Percentiles rank a stretch among this genome's conserved stretches.
phyloP scores from a whole-genome alignment of 2,797 vertebrate species.

The Acrossocheilus wenchowensis region DNA sequence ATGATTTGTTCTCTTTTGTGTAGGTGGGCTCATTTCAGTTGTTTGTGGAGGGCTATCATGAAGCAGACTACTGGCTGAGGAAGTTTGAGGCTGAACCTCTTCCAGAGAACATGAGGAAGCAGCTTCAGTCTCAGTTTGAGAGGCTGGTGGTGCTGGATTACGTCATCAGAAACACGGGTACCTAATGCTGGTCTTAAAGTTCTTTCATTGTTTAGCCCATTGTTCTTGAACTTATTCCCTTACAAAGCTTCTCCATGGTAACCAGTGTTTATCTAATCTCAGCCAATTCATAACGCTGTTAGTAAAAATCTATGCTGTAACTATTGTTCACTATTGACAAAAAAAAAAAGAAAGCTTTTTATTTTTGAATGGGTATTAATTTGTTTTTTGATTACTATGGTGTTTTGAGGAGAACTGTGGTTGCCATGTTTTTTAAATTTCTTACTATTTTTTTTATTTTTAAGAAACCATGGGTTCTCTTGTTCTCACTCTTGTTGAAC shows the following conservation, averaged over 20 bases:
- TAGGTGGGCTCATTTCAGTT: constrained; percentile 98
- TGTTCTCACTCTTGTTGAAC: background rate
- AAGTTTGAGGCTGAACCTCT: constrained; percentile 96
- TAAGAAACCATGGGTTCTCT: background rate
- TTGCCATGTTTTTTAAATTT: background rate
- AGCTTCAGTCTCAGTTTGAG: constrained; percentile 97
- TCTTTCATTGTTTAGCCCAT: background rate
- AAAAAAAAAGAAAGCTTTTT: background rate
- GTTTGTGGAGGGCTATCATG: constrained; percentile 95
- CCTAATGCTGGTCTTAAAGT: background rate
- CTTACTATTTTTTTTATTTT: background rate
- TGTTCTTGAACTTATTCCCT: background rate
- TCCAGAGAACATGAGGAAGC: constrained; percentile 95
- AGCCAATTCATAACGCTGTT: too few relatives aligned
- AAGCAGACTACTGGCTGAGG: constrained; percentile 95
- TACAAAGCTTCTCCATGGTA: background rate
- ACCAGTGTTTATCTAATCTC: background rate
- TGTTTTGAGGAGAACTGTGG: background rate
- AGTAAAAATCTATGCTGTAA: background rate
- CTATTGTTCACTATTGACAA: background rate
- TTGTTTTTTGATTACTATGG: background rate
- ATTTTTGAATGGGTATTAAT: background rate
- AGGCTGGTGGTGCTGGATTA: constrained; percentile 94
- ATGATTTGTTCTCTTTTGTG: constrained; percentile 22
- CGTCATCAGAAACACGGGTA: constrained; percentile 97